phyloP scores from a whole-genome alignment of 2,113 vertebrate genomes.

The Oceanites oceanicus region DNA sequence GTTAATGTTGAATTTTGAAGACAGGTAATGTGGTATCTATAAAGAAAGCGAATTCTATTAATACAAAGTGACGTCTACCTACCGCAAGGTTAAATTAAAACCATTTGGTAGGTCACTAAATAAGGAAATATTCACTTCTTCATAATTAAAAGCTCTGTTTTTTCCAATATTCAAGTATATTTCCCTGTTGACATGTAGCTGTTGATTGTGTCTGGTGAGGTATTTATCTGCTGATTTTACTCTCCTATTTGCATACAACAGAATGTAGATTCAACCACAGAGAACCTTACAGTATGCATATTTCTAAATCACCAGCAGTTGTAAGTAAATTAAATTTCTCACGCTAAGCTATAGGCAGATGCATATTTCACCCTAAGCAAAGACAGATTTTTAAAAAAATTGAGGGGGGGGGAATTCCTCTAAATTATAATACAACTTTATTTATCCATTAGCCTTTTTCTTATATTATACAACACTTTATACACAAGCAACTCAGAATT shows the following conservation, averaged over 20 bases:
- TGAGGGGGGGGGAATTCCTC: background rate
- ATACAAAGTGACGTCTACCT: constrained; percentile 57
- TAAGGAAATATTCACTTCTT: constrained; percentile 62
- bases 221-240: background rate
- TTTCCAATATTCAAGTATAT: constrained; percentile 1
- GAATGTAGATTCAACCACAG: background rate
- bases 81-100: constrained; percentile 65
- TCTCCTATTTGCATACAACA: background rate
- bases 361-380: background rate
- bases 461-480: background rate
- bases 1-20: background rate
- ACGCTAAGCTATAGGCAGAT: background rate
- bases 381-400: background rate
- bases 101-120: constrained; percentile 47
- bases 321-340: constrained; percentile 42
- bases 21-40: constrained; percentile 5
- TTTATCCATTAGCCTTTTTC: background rate
- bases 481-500: constrained; percentile 23
- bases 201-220: background rate
- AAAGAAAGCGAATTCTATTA: constrained; percentile 27
- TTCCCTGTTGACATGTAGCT: background rate
- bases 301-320: background rate
- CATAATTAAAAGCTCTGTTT: constrained; percentile 47
- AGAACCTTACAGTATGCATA: background rate
- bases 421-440: background rate